Conservation (phyloP, 2,113 vertebrate genomes). For the Cavia porcellus region DNA sequence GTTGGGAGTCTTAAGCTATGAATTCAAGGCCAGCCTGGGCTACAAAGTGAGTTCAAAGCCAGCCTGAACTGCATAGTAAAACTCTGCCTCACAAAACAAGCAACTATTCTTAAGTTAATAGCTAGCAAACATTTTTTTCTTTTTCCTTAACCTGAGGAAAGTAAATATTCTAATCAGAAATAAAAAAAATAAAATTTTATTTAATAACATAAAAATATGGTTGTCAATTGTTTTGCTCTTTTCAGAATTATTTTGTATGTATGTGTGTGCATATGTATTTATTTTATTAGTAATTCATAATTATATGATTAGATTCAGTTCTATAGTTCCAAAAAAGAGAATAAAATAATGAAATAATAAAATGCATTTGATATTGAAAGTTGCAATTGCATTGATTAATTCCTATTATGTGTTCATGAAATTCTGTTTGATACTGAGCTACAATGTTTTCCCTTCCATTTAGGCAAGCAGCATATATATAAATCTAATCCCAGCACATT, state of each 20-base stretch:
- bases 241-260: neutral
- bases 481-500: slow-evolving; percentile 85
- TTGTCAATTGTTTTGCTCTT: neutral
- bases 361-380: neutral
- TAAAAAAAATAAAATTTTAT: slow-evolving; percentile 20
- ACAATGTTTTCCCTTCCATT: slow-evolving; percentile 77
- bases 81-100: neutral
- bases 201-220: neutral
- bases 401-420: slow-evolving; percentile 73
- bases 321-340: neutral
- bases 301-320: neutral
- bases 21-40: neutral
- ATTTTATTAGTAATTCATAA: neutral
- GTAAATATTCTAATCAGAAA: neutral
- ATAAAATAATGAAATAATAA: slow-evolving; percentile 44
- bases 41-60: neutral
- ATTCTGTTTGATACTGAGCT: slow-evolving; percentile 72
- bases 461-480: slow-evolving; percentile 81
- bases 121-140: neutral
- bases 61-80: neutral
- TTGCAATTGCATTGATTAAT: slow-evolving; percentile 69
- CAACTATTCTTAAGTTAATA: neutral
- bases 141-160: neutral
- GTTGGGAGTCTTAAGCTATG: neutral
- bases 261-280: neutral